Percentiles rank a stretch among this genome's conserved stretches.
These are phyloP conservation scores for Euura lappo DNA, from an alignment of 1,140 invertebrate genomes.

Conservation along the genomic window DNA sequence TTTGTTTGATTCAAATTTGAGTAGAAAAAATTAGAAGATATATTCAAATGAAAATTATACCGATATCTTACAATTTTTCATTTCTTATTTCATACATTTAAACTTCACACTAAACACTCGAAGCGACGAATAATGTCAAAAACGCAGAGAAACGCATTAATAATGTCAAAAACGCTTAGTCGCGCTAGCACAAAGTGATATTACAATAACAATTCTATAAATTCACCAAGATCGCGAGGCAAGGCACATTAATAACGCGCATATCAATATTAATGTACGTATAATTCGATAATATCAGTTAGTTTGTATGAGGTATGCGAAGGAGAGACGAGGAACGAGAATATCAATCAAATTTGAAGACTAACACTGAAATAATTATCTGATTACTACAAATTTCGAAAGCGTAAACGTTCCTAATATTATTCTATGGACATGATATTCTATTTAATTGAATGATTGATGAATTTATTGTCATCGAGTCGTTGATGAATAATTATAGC, in stretches of 20 bases:
- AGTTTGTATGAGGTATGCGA: background rate
- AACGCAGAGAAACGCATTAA: background rate
- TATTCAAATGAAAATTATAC: background rate
- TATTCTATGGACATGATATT: too few species aligned
- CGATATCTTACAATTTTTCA: background rate
- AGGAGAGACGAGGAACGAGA: background rate
- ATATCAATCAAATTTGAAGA: background rate
- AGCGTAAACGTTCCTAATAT: too few species aligned
- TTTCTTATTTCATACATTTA: background rate
- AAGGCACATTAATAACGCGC: slow-evolving; percentile 4
- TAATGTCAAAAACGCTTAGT: background rate
- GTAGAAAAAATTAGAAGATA: background rate
- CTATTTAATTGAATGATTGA: background rate
- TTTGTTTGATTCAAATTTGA: background rate
- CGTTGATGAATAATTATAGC: background rate
- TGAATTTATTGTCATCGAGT: background rate
- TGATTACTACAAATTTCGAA: background rate
- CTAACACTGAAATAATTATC: background rate
- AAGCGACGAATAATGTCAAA: background rate
- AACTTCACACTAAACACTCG: background rate
- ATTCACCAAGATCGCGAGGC: background rate
- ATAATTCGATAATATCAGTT: background rate
- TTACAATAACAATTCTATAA: background rate
- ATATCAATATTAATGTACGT: too few species aligned
- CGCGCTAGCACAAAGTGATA: background rate